Base-by-base conservation (phyloP, 2,797 vertebrate species). In the Euphonia xanthogaster region DNA sequence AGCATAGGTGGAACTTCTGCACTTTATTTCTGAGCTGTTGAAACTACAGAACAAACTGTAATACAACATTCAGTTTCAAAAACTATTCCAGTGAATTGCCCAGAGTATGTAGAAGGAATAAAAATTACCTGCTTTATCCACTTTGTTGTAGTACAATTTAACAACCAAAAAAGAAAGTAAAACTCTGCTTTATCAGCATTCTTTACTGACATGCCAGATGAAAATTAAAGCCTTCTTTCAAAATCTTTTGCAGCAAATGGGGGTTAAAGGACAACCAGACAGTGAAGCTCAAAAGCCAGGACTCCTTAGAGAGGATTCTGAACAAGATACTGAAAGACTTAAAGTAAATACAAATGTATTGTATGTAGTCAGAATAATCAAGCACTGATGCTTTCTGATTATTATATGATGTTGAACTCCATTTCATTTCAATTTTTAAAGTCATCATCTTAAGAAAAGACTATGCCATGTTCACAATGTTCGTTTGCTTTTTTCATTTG, bases 271-370 rank as follows among this genome's bases (percentile, higher is more conserved):
- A 95, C 93, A 96, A 89, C 88, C 97, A 96, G 98, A 98, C 82
- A 97, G 91, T 96, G 96, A 94, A 94, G 81, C 93, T 94, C 96
- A 95, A 97, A 97, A 96, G 62, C 94, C 94, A 97, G 97, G 88
- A 96, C 90, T 96, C 93, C 76, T 97, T 94, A 98, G 95, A 96
- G 97, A 98, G 86, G 97, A 96, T 96, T 90, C 92, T 90, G 98
- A 98, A 90, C 97, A 98, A 90, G 97, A 98, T 93, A 89, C 89
- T 84, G 98, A 98, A 96, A 98, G 67, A 96, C 97, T 96, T 94
- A 98, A 97, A 97, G 97, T 98, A 97, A 97, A 97, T 98, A 93
- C 93, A 77, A 60, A 45, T 83, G 86, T 91, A 75, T 84, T 96
- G 37, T 87, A 63, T 92, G 83, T 94, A 88, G 80, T 53, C 37